A percentile compares a stretch with the other conserved stretches of the same genome.
Evolutionary conservation across 2,888 invertebrate species (phyloP).

Genomic region (Epistrophella euchroma): DNA sequence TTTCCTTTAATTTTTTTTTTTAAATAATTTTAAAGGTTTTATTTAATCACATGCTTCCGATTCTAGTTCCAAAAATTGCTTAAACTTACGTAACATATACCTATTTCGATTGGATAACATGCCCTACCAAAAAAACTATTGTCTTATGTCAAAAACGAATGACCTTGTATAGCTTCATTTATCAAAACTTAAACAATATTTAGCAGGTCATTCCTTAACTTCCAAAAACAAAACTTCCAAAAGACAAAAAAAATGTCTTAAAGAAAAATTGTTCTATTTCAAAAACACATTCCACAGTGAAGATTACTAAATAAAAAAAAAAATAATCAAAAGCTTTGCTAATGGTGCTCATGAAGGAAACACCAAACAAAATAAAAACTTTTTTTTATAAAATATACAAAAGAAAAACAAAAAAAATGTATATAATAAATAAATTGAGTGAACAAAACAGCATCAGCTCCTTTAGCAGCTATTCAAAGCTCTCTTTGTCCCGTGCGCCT

Average conservation of each 20-base stretch:
- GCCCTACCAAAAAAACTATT: neutral
- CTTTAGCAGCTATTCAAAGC: slow-evolving; percentile 8
- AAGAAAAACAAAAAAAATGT: slow-evolving; percentile 22
- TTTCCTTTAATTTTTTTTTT: too few relatives aligned
- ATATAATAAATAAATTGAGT: slow-evolving; percentile 43
- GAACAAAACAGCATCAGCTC: slow-evolving; percentile 29
- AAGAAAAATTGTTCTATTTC: slow-evolving; percentile 1
- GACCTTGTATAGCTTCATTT: neutral
- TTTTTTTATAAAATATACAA: slow-evolving; percentile 8
- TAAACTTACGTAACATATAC: neutral
- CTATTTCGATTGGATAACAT: neutral
- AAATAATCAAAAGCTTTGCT: slow-evolving; percentile 51
- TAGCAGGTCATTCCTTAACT: slow-evolving; percentile 5
- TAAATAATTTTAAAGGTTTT: too few relatives aligned
- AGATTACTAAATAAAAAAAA: slow-evolving; percentile 11
- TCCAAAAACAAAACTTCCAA: neutral
- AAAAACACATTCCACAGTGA: slow-evolving; percentile 11
- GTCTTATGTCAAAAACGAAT: neutral
- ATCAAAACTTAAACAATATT: slow-evolving; percentile 6
- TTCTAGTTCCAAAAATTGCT: too few relatives aligned
- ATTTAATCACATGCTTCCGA: too few relatives aligned
- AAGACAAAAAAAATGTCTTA: neutral
- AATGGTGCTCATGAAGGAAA: slow-evolving; percentile 61
- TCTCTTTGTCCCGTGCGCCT: neutral
- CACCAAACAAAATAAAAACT: slow-evolving; percentile 35